These are phyloP conservation scores for Lottia scabra DNA, from an alignment of 2,888 invertebrate species.

Conservation along the genomic window DNA sequence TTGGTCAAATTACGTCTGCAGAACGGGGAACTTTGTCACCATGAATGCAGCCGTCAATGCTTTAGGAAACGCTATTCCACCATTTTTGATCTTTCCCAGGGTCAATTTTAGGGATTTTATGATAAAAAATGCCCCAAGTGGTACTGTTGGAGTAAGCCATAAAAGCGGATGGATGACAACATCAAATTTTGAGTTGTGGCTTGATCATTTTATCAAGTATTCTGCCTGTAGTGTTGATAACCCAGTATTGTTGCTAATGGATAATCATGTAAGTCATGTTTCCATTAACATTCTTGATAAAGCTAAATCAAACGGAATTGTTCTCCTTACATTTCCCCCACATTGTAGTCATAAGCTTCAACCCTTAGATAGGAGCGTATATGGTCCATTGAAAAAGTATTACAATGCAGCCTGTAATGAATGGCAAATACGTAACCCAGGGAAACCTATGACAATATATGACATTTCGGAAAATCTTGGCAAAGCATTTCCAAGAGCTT, in stretches of 20 bases:
- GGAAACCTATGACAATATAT: constrained; percentile 20
- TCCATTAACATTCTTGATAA: background rate
- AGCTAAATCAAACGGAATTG: constrained; percentile 12
- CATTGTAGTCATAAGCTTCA: no score
- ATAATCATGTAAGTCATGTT: constrained; percentile 14
- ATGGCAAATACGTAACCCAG: constrained; percentile 9
- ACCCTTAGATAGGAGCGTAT: constrained; percentile 24
- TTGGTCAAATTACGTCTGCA: constrained; percentile 24
- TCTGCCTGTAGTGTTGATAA: constrained; percentile 7
- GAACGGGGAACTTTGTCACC: constrained; percentile 26
- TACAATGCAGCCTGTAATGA: constrained; percentile 1
- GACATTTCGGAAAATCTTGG: constrained; percentile 7
- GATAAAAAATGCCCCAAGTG: constrained; percentile 14
- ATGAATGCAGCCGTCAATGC: constrained; percentile 18
- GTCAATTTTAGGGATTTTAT: constrained; percentile 15
- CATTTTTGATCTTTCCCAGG: constrained; percentile 23
- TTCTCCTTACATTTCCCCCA: constrained; percentile 24
- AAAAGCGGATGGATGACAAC: constrained; percentile 30
- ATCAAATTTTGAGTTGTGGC: constrained; percentile 14
- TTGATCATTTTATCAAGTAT: constrained; percentile 22
- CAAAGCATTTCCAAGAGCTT: constrained; percentile 16
- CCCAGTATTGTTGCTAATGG: constrained; percentile 21
- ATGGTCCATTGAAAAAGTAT: constrained; percentile 23
- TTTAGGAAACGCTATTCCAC: constrained; percentile 23
- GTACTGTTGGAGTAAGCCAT: constrained; percentile 10